Conservation (phyloP, 2,113 vertebrate genomes). For the Chitala chitala region DNA sequence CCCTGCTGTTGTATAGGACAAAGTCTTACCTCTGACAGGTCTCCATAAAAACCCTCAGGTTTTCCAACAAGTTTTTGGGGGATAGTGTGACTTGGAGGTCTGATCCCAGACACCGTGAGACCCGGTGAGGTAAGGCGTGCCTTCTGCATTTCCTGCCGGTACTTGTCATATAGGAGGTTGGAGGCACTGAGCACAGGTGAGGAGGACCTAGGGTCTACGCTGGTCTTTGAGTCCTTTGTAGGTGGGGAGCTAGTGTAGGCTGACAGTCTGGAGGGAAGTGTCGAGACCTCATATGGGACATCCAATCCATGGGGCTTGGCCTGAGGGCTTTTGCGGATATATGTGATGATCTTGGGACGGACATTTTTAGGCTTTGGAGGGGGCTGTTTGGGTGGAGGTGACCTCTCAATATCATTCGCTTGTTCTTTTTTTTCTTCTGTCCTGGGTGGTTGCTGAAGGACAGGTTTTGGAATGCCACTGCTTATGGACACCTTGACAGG, state of each 20-base stretch:
- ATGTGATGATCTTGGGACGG: constrained; percentile 95
- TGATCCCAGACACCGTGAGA: constrained; percentile 72
- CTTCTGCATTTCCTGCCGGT: constrained; percentile 80
- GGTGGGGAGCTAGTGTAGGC: constrained; percentile 52
- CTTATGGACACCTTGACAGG: constrained; percentile 71
- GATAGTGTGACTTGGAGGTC: constrained; percentile 75
- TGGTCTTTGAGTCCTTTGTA: constrained; percentile 48
- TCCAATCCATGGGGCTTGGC: constrained; percentile 70
- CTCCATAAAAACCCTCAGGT: constrained; percentile 64
- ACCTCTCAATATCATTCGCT: constrained; percentile 54
- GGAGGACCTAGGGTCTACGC: constrained; percentile 53
- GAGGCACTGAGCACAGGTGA: constrained; percentile 62
- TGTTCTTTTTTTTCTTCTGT: constrained; percentile 51
- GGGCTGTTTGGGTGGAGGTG: constrained; percentile 61
- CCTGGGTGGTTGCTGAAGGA: constrained; percentile 52
- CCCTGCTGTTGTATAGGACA: too few relatives aligned
- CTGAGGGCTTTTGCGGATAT: constrained; percentile 82
- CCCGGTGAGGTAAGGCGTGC: constrained; percentile 72
- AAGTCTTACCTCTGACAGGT: constrained; percentile 48
- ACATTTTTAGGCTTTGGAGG: constrained; percentile 83
- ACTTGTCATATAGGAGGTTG: constrained; percentile 74
- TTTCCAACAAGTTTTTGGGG: constrained; percentile 70
- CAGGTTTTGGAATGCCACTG: constrained; percentile 79
- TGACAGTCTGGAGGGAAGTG: constrained; percentile 67
- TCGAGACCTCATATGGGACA: constrained; percentile 66